Evolutionary conservation across 2,797 vertebrate species (phyloP).

Genomic region (Enteromius viviparus): DNA sequence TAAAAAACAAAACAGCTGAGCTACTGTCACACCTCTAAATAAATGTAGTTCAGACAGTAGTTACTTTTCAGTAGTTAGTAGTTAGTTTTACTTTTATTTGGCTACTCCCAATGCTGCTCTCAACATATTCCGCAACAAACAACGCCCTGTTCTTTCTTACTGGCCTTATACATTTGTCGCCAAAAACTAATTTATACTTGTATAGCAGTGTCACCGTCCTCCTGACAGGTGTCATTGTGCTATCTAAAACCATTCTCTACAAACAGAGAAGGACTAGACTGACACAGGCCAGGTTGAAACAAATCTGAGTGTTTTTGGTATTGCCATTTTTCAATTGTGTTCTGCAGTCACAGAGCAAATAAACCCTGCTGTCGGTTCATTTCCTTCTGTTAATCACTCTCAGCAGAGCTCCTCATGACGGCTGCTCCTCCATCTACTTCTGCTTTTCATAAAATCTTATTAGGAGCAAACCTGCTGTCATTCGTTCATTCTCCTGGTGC

Average conservation of each 20-base stretch:
- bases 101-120: background rate
- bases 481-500: background rate
- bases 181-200: background rate
- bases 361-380: background rate
- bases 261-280: background rate
- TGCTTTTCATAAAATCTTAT: slow-evolving; percentile 17
- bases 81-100: background rate
- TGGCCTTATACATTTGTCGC: background rate
- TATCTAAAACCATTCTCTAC: background rate
- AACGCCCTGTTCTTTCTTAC: background rate
- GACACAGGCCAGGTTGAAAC: background rate
- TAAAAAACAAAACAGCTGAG: background rate
- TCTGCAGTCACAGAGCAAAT: background rate
- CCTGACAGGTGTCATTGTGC: background rate
- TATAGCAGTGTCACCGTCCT: background rate
- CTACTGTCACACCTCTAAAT: background rate
- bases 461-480: slow-evolving; percentile 10
- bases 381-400: slow-evolving; percentile 9
- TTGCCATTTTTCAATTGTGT: slow-evolving; percentile 10
- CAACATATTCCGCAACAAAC: background rate
- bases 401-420: slow-evolving; percentile 19
- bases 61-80: too few relatives aligned
- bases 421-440: background rate
- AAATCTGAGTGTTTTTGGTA: background rate
- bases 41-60: background rate